A percentile compares a stretch with the other conserved stretches of the same genome.
phyloP scores from a whole-genome alignment of 2,113 vertebrate genomes.

The Indicator indicator region DNA sequence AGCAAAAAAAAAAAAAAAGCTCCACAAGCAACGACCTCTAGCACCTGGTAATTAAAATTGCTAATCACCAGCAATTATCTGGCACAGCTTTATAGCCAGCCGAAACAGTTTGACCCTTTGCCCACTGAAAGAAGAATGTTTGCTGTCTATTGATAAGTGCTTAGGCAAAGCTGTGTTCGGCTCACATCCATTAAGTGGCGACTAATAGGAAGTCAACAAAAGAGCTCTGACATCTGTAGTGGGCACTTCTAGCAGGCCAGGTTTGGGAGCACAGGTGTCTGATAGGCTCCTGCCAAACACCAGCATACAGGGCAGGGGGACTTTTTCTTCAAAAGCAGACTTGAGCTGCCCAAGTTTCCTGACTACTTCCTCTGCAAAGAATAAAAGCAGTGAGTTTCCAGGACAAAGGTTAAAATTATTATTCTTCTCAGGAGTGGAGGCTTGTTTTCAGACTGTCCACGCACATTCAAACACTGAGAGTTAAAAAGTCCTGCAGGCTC shows the following conservation, averaged over 20 bases:
- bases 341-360: not conserved
- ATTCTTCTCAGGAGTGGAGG: not conserved
- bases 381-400: not conserved
- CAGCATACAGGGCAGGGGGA: not conserved
- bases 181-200: slow-evolving; percentile 77
- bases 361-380: not conserved
- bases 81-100: slow-evolving; percentile 76
- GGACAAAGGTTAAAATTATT: slow-evolving; percentile 46
- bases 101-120: slow-evolving; percentile 81
- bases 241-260: slow-evolving; percentile 67
- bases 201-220: slow-evolving; percentile 82
- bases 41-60: slow-evolving; percentile 94
- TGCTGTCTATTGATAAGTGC: slow-evolving; percentile 80
- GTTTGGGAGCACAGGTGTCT: slow-evolving; percentile 81
- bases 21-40: slow-evolving; percentile 69
- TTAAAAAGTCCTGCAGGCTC: not conserved
- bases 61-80: slow-evolving; percentile 90
- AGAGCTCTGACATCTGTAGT: slow-evolving; percentile 79
- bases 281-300: slow-evolving; percentile 60
- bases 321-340: slow-evolving; percentile 21
- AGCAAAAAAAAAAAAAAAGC: slow-evolving; percentile 39
- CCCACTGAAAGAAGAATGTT: slow-evolving; percentile 81
- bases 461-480: not conserved
- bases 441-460: slow-evolving; percentile 10
- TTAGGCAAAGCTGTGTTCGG: slow-evolving; percentile 74